Base-by-base conservation (phyloP, 1,140 invertebrate genomes). In the Drosophila arizonae region DNA sequence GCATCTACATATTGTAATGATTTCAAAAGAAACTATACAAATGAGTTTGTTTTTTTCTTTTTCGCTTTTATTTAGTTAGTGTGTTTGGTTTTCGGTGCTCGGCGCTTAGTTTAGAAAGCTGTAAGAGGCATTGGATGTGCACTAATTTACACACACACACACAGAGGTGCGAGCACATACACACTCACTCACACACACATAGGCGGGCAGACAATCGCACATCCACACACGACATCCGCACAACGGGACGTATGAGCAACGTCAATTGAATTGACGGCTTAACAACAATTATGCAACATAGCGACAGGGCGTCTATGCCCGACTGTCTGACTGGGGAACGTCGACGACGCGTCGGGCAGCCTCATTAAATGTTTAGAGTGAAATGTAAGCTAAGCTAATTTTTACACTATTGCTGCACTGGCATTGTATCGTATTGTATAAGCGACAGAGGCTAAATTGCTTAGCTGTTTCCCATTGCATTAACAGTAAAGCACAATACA, bases 181-280 rank as follows among this genome's bases (percentile, higher is more conserved):
- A 30, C 28, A 48, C 17, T 17, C 17, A 17, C 17, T 17, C 39
- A 64, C 46, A 60, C 36, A 52, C 26, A 33, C 26, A 51, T 15
- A 65, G 30, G 30, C 60, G 36, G 33, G 36, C 33, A 57, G 17
- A 15, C 61, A 28, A 21, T 39, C 50, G 41, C 13, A 39, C 30
- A 55, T 10, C 13, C 45, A 43, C 46, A 17, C 43, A 67, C 67
- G 72, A 86, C 72, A 79, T 76, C 78, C 73, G 81, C 61, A 72
- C 81, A 72, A 86, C 81, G 78, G 81, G 72, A 78, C 81, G 81
- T 85, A 85, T 85, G 81, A 85, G 82, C 86, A 86, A 86, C 71
- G 81, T 86, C 81, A 81, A 85, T 86, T 85, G 78, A 85, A 85
- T 85, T 85, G 81, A 87, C 81, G 80, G 81, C 79, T 85, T 77